These are phyloP conservation scores for Prosopocoilus inquinatus DNA, from an alignment of 2,888 invertebrate species.

Conservation along the genomic window DNA sequence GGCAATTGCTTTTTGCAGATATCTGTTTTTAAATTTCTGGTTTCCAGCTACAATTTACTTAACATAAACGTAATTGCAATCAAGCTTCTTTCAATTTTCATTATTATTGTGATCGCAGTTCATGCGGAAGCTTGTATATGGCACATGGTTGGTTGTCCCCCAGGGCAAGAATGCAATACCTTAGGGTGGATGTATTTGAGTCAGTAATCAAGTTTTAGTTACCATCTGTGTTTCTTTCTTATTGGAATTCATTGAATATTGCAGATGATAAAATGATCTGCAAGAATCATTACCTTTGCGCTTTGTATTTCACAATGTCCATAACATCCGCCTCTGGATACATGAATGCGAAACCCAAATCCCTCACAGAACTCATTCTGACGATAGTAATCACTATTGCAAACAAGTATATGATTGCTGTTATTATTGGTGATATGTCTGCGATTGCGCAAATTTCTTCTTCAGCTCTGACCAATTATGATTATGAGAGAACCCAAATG, in stretches of 20 bases:
- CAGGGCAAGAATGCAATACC: not conserved
- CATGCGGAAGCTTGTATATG: constrained; percentile 30
- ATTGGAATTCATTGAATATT: not conserved
- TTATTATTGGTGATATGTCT: constrained; percentile 30
- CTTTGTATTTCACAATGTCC: constrained; percentile 24
- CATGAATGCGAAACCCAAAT: constrained; percentile 22
- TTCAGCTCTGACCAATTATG: constrained; percentile 25
- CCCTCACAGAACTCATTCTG: constrained; percentile 18
- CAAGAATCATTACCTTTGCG: constrained; percentile 21
- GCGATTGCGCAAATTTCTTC: constrained; percentile 26
- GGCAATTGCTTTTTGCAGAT: not conserved
- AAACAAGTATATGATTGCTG: constrained; percentile 22
- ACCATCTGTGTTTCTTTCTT: not conserved
- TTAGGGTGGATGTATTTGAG: constrained; percentile 17
- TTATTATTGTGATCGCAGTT: constrained; percentile 23
- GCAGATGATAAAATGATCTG: constrained; percentile 9
- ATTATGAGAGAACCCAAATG: constrained; percentile 22
- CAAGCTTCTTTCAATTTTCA: constrained; percentile 25
- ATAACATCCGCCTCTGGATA: constrained; percentile 25
- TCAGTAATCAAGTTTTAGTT: too few relatives aligned
- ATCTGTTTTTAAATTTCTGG: too few relatives aligned
- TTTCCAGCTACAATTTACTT: constrained; percentile 25
- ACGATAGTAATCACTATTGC: constrained; percentile 18
- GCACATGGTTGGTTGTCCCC: constrained; percentile 21
- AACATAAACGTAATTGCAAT: constrained; percentile 27